Base-by-base conservation (phyloP, 2,888 invertebrate genomes). In the Lycaena phlaeas region DNA sequence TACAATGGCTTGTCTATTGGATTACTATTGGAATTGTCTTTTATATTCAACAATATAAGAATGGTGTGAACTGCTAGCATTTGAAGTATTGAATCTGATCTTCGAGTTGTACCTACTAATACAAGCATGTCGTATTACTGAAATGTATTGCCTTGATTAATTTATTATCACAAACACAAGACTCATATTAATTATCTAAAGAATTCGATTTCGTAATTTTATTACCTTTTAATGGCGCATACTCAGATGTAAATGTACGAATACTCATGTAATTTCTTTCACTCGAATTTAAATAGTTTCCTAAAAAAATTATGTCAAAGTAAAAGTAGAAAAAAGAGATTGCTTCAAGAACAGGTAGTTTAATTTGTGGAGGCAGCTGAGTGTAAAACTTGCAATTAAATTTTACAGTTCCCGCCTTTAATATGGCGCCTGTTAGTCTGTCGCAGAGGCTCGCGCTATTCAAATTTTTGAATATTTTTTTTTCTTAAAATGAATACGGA, bases 271-370 rank as follows among this genome's bases (percentile, higher is more conserved):
- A 4, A 18, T 18, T 3, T 4, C 3, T 5, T 18, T 18, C 22
- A 2, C 2, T 22, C 5, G 7, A 22, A 3, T 27, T n/a, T 18
- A 11, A 22, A 34, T 34, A 6, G 22, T 34, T 34, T 34, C 22
- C 34, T 18, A 34, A 22, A 7, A 22, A 12, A 34, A 34, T 34
- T 34, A 34, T 34, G 10, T 30, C 30, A 30, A 30, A 30, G 34
- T 22, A n/a, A 34, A 34, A 34, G 34, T 22, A 34, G 31, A 31
- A 17, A 34, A 34, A 22, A 27, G 34, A 34, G 22, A 34, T 34
- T 34, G 30, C 17, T 34, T 9, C 9, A 4, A 2, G 18, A 11
- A 11, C 10, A 34, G 10, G 1, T 17, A 12, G 6, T 11, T 34
- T 34, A 11, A 34, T 34, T 34, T 34, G 31, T 34, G 6, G 6